Evolutionary conservation across 1,140 invertebrate genomes (phyloP).

Genomic region (Scaptomyza pallida): DNA sequence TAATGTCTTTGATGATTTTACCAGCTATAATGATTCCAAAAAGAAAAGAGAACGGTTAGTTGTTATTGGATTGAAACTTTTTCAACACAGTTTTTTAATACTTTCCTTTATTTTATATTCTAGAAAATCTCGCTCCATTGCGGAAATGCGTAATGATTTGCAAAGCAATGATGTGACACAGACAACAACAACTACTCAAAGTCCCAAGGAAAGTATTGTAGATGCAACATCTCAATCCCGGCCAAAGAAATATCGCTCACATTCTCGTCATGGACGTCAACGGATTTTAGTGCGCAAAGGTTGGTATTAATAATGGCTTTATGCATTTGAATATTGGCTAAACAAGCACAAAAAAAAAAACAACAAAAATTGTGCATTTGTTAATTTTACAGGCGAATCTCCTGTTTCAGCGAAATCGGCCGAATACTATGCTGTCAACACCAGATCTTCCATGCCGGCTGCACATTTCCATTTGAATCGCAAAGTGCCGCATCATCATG

Average conservation of each 20-base stretch:
- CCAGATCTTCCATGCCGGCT: slow-evolving; percentile 35
- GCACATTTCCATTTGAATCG: slow-evolving; percentile 73
- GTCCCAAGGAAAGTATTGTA: slow-evolving; percentile 5
- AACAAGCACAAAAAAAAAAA: neutral
- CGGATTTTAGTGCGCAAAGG: slow-evolving; percentile 60
- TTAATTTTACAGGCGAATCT: slow-evolving; percentile 79
- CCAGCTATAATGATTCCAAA: slow-evolving; percentile 63
- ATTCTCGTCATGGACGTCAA: slow-evolving; percentile 36
- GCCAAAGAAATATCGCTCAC: slow-evolving; percentile 20
- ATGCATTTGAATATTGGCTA: slow-evolving; percentile 38
- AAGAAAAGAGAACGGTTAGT: slow-evolving; percentile 61
- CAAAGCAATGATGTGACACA: slow-evolving; percentile 40
- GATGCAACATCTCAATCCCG: neutral
- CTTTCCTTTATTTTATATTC: neutral
- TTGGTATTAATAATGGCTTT: slow-evolving; percentile 28
- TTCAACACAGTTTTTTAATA: neutral
- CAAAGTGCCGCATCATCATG: slow-evolving; percentile 46
- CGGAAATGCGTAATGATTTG: slow-evolving; percentile 48
- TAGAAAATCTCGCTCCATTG: slow-evolving; percentile 71
- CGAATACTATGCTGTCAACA: slow-evolving; percentile 1
- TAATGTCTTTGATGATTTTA: slow-evolving; percentile 75
- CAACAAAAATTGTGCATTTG: slow-evolving; percentile 33
- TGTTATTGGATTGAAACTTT: neutral
- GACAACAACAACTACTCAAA: slow-evolving; percentile 20
- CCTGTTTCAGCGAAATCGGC: slow-evolving; percentile 77